phyloP scores from a whole-genome alignment of 2,888 invertebrate genomes.

The Drosophila parthenogenetica region DNA sequence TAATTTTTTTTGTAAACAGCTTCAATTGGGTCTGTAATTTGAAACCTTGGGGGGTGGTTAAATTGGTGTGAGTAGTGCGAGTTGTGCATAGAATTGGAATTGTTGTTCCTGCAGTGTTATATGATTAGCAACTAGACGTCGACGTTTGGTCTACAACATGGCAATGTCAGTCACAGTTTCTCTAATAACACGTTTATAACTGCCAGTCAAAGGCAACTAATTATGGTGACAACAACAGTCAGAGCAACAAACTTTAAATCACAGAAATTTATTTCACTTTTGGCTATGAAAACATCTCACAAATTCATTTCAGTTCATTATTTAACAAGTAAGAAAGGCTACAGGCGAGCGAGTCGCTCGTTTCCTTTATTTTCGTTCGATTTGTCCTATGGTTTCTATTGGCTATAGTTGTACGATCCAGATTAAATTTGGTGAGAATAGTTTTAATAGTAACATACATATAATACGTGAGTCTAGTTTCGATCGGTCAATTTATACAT shows the following conservation, averaged over 20 bases:
- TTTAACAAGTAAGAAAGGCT: too few species aligned
- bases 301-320: too few species aligned
- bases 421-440: too few species aligned
- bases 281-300: too few species aligned
- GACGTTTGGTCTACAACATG: constrained; percentile 5
- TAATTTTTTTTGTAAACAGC: constrained; percentile 52
- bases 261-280: neutral
- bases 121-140: constrained; percentile 14
- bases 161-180: constrained; percentile 6
- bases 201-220: constrained; percentile 5
- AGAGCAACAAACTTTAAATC: neutral
- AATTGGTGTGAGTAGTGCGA: constrained; percentile 3
- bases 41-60: constrained; percentile 42
- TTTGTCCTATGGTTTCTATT: too few species aligned
- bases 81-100: neutral
- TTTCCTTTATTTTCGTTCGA: too few species aligned
- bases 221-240: neutral
- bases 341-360: too few species aligned
- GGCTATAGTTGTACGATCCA: too few species aligned
- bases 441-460: too few species aligned
- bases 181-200: constrained; percentile 8
- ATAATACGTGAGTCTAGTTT: too few species aligned
- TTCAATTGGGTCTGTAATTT: constrained; percentile 69
- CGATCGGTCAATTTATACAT: too few species aligned
- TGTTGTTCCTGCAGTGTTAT: constrained; percentile 8